Evolutionary conservation across 2,113 vertebrate species (phyloP).

Genomic region (Vidua macroura): DNA sequence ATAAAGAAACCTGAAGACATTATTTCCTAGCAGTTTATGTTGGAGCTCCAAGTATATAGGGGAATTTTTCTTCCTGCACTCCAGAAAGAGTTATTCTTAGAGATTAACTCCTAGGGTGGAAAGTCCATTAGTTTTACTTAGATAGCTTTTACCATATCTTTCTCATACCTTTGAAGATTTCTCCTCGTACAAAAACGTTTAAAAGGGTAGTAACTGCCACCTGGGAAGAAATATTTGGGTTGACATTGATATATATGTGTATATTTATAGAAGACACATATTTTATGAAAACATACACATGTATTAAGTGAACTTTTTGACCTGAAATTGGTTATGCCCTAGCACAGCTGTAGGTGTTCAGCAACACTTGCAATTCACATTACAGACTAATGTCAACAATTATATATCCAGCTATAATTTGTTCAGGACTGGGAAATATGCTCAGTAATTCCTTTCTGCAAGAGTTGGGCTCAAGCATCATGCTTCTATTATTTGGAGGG

Average conservation of each 20-base stretch:
- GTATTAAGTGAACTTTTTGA: neutral
- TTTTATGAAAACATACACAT: neutral
- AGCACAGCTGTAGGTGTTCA: neutral
- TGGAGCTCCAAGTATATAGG: neutral
- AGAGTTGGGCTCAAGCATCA: neutral
- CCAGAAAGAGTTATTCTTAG: neutral
- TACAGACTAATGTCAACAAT: neutral
- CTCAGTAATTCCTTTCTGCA: neutral
- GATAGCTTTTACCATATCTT: neutral
- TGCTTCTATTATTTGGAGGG: neutral
- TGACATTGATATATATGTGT: neutral
- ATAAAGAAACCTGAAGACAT: neutral
- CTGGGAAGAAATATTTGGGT: neutral
- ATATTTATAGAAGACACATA: neutral
- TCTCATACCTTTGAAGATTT: neutral
- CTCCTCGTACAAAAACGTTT: neutral
- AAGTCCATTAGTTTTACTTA: neutral
- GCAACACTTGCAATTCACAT: neutral
- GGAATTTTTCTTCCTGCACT: neutral
- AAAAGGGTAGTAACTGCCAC: neutral
- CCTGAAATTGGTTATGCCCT: neutral
- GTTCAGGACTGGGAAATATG: neutral
- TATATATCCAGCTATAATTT: neutral
- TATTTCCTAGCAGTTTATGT: neutral
- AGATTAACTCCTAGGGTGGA: neutral